A percentile compares a stretch with the other conserved stretches of the same genome.
phyloP scores from a whole-genome alignment of 1,140 invertebrate species.

The Agrypnia vestita region DNA sequence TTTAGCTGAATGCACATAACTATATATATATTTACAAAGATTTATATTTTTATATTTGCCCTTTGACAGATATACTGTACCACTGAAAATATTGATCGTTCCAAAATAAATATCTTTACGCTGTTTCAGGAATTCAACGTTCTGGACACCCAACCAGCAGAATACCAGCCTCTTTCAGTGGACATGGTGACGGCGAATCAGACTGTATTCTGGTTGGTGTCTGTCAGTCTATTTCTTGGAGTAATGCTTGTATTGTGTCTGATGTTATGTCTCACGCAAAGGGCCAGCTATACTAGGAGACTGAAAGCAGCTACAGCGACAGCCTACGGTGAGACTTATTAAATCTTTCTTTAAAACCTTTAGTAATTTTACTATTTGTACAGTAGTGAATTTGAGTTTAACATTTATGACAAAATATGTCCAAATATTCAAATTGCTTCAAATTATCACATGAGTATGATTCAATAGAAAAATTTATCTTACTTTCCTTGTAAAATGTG shows the following conservation, averaged over 20 bases:
- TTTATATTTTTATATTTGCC: too few relatives aligned
- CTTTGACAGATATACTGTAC: too few relatives aligned
- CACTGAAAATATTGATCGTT: too few relatives aligned
- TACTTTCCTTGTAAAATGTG: too few relatives aligned
- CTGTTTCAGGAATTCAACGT: constrained; percentile 85
- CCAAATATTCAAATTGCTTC: too few relatives aligned
- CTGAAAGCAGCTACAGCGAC: constrained; percentile 95
- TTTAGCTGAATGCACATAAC: too few relatives aligned
- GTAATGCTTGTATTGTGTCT: constrained; percentile 85
- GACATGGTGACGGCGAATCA: constrained; percentile 74
- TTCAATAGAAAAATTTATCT: too few relatives aligned
- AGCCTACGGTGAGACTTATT: constrained; percentile 83
- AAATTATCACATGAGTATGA: too few relatives aligned
- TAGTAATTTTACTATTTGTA: too few relatives aligned
- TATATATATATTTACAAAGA: too few relatives aligned
- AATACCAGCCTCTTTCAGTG: constrained; percentile 74
- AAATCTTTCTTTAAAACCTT: not conserved
- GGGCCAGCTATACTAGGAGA: constrained; percentile 87
- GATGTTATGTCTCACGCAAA: constrained; percentile 86
- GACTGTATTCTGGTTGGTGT: constrained; percentile 85
- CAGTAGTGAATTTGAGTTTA: too few relatives aligned
- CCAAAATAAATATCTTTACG: not conserved
- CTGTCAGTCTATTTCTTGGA: constrained; percentile 84
- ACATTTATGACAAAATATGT: too few relatives aligned
- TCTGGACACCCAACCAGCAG: constrained; percentile 88